Percentiles rank a stretch among this genome's conserved stretches.
These are phyloP conservation scores for Tetragnatha versicolor DNA, from an alignment of 1,140 invertebrate genomes.

Conservation along the genomic window DNA sequence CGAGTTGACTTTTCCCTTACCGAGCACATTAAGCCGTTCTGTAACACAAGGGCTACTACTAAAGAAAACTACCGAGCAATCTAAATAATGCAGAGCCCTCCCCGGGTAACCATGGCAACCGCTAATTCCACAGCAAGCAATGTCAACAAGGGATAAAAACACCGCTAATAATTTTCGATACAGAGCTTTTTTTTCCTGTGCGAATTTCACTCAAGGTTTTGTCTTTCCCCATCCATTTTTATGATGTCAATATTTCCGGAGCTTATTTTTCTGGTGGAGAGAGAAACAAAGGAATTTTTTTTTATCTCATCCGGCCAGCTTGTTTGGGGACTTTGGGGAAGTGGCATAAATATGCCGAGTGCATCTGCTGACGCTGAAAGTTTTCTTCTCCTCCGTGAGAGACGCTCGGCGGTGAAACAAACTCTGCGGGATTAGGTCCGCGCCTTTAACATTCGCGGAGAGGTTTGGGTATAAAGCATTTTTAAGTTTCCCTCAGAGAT, in stretches of 20 bases:
- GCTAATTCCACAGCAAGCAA: conserved; percentile 19
- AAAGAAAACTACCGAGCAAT: conserved; percentile 8
- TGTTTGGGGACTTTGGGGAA: conserved; percentile 21
- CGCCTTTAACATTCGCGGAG: neutral
- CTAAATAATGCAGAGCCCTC: neutral
- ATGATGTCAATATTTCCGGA: conserved; percentile 35
- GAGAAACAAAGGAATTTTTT: conserved; percentile 1
- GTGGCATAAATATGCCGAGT: conserved; percentile 26
- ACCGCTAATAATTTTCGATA: conserved; percentile 4
- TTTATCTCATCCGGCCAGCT: conserved; percentile 36
- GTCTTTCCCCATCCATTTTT: neutral
- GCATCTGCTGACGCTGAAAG: neutral
- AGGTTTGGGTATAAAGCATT: conserved; percentile 12
- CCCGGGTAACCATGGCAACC: neutral
- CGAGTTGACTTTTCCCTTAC: neutral
- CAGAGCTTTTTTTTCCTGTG: neutral
- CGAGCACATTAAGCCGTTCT: neutral
- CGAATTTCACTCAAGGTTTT: neutral
- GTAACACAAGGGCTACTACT: neutral
- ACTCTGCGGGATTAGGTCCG: conserved; percentile 16
- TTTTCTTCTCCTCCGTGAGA: conserved; percentile 18
- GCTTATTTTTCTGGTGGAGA: conserved; percentile 5
- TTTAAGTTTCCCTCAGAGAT: conserved; percentile 8
- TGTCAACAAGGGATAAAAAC: neutral
- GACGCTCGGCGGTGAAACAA: neutral